phyloP scores from a whole-genome alignment of 2,888 invertebrate genomes.

The Andrena fulva region DNA sequence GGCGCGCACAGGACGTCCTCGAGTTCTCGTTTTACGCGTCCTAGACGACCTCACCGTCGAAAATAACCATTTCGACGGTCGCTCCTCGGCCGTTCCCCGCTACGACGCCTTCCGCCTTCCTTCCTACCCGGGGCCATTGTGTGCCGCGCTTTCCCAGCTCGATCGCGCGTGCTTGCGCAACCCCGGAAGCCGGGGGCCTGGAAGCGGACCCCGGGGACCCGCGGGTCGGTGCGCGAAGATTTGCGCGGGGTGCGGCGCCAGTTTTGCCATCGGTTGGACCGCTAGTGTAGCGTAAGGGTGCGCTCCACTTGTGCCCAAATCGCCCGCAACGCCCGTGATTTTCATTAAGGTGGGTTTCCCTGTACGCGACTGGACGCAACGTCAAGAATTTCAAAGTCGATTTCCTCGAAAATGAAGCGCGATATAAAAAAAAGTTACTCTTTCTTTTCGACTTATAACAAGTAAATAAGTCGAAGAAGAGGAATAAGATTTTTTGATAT shows the following conservation, averaged over 20 bases:
- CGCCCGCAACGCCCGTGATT: too few species aligned
- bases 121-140: conserved; percentile 46
- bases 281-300: too few species aligned
- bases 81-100: conserved; percentile 41
- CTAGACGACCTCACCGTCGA: conserved; percentile 81
- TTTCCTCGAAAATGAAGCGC: too few species aligned
- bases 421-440: too few species aligned
- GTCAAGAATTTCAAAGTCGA: too few species aligned
- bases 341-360: too few species aligned
- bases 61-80: conserved; percentile 80
- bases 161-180: conserved; percentile 50
- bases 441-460: too few species aligned
- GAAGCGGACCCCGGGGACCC: not conserved
- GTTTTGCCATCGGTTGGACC: not conserved
- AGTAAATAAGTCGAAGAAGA: too few species aligned
- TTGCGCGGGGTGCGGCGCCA: not conserved
- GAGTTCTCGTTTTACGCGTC: conserved; percentile 80
- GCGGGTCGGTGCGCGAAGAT: not conserved
- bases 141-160: conserved; percentile 26
- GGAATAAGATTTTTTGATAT: too few species aligned
- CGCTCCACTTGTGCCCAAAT: too few species aligned
- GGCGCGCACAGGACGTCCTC: conserved; percentile 77
- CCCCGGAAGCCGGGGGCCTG: conserved; percentile 57
- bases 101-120: not conserved
- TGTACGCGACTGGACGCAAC: too few species aligned